These are phyloP conservation scores for Leptarthrus brevirostris DNA, from an alignment of 2,888 invertebrate genomes.

Conservation along the genomic window DNA sequence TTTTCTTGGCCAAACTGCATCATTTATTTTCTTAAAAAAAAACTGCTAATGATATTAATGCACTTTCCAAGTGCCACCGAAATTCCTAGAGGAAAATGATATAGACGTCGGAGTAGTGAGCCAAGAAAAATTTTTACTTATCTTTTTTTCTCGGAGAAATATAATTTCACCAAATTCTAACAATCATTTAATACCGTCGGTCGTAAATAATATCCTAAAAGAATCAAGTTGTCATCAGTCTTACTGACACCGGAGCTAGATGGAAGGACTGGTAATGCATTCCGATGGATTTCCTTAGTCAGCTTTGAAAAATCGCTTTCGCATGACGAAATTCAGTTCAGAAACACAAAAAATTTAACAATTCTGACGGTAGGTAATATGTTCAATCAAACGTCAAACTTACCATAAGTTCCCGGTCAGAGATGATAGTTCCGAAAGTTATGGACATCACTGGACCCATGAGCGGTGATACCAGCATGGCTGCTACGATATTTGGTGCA, in stretches of 20 bases:
- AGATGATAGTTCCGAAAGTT: conserved; percentile 84
- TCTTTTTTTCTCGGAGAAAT: no score
- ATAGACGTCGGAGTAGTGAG: no score
- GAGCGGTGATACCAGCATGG: conserved; percentile 80
- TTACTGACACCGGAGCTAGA: conserved; percentile 2
- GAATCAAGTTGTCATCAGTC: background rate
- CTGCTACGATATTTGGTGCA: conserved; percentile 82
- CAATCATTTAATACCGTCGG: conserved; percentile 22
- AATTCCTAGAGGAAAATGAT: no score
- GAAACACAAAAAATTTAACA: no score
- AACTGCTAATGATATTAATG: no score
- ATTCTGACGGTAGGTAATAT: no score
- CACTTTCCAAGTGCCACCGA: no score
- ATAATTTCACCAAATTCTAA: no score
- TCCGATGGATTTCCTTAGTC: background rate
- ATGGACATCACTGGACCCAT: conserved; percentile 91
- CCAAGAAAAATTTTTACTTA: no score
- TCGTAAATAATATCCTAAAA: conserved; percentile 18
- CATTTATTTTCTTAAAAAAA: no score
- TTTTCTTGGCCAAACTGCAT: no score
- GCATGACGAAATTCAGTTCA: background rate
- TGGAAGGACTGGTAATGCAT: conserved; percentile 1
- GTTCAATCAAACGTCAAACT: no score
- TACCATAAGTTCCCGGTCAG: conserved; percentile 74
- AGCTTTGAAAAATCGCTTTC: conserved; percentile 11